Evolutionary conservation across 2,113 vertebrate species (phyloP), one percentile per base, ranked within the genome.

Genomic region (Aptenodytes patagonicus): DNA sequence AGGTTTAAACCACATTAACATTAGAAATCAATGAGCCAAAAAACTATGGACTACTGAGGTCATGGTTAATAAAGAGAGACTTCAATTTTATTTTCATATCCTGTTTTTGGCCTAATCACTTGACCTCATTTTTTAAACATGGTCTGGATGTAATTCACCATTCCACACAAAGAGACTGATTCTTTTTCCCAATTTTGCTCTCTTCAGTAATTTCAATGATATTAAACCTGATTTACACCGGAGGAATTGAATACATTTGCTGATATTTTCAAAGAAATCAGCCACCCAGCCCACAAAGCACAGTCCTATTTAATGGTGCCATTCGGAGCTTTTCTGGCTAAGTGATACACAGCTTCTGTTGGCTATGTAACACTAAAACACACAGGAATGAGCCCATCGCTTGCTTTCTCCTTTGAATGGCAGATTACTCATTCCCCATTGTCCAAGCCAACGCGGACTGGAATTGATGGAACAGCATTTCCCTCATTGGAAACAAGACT

Each of bases 11-110:
- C 61, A 73, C 87, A 93, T 96, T 87, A 94, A 94, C 91, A 93
- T 95, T 84, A 95, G 95, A 97, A 96, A 96, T 94, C 95, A 96
- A 95, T 95, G 87, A 95, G 66, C 80, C 91, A 97, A 96, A 96
- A 93, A 91, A 93, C 68, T 77, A 72, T 55, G 92, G 75, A 89
- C 92, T 94, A 82, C 82, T 52, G 89, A 96, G 91, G 87, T 95
- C 95, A 96, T 12, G 54, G 89, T 69, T 93, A 95, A 96, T 95
- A 97, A 95, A 93, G 80, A 96, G 19, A 22, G 4, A 79, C 76
- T 95, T 95, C 79, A 60, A 85, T 95, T 96, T 96, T 96, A 94
- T 93, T 95, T 97, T 94, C 93, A 93, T 87, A 84, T 93, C 83
- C 92, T 83, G 86, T 44, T 96, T 91, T 94, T 90, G 57, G 70